Evolutionary conservation across 2,888 invertebrate genomes (phyloP), one percentile per base, ranked within the genome.

Genomic region (Drosophila conformis): DNA sequence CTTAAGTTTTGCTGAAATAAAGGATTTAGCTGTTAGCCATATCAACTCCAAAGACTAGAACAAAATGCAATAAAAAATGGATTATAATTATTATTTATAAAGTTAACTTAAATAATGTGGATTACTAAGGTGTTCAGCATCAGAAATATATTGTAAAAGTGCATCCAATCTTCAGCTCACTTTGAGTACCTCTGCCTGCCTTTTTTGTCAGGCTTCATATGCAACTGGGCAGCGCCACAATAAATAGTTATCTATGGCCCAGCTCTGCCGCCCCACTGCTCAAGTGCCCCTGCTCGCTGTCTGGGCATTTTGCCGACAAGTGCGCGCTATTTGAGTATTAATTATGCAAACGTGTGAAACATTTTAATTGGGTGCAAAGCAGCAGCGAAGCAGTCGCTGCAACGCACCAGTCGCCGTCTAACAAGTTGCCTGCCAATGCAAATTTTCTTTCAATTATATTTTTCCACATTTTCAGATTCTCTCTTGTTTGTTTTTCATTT

Each of bases 341-440:
- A 92, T 92, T 92, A 92, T 91, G 91, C 89, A 90, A 92, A 92
- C 88, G 92, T 92, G 92, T 92, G 92, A 92, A 92, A 92, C 92
- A 92, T 92, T 92, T 92, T 92, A 92, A 92, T 92, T 92, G 90
- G 92, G 87, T 87, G 90, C 78, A 90, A 90, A 82, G 86, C 87
- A 75, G 71, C 67, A 40, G 49, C 68, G 76, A 65, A 40, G 46
- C 68, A 64, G 46, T 38, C 49, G 29, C 46, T 27, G 49, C 66
- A 52, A 58, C 69, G 42, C 62, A 72, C 29, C 64, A 35, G 35
- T 54, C 51, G 51, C 60, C 68, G 67, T 74, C 69, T 75, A 76
- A 74, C 80, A 73, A 70, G 59, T 77, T 69, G 86, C 79, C 78
- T 78, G 86, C 83, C 80, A 78, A 82, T 76, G 89, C 86, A 86